Conservation (phyloP, 2,797 vertebrate genomes). For the Argentina silus region DNA sequence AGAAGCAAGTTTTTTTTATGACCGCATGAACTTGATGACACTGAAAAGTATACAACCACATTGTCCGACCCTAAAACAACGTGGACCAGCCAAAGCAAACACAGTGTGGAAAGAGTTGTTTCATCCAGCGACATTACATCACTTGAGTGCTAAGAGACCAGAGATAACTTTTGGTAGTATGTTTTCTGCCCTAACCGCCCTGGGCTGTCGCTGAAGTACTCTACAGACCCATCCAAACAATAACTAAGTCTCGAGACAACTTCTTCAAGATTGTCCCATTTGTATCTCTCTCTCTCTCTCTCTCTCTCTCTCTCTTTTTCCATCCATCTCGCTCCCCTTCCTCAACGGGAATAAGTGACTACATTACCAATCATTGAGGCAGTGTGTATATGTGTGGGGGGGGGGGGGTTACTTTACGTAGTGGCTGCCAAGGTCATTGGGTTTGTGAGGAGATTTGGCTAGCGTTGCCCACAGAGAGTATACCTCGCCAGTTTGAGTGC, state of each 20-base stretch:
- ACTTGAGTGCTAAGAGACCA: constrained; percentile 61
- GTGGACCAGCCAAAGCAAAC: constrained; percentile 1
- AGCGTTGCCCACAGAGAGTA: constrained; percentile 66
- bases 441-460: constrained; percentile 73
- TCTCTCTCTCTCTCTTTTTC: constrained; percentile 13
- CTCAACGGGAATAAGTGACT: constrained; percentile 70
- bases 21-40: constrained; percentile 1
- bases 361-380: constrained; percentile 64
- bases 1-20: constrained; percentile 30
- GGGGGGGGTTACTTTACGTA: constrained; percentile 18
- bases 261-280: constrained; percentile 66
- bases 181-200: constrained; percentile 57
- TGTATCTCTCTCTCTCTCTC: constrained; percentile 36
- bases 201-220: constrained; percentile 56
- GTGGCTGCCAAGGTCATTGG: constrained; percentile 68
- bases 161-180: constrained; percentile 52
- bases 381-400: constrained; percentile 21
- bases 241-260: constrained; percentile 57
- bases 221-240: constrained; percentile 64
- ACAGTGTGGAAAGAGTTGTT: constrained; percentile 42
- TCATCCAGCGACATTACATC: constrained; percentile 57
- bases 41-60: background rate
- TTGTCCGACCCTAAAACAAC: constrained; percentile 48
- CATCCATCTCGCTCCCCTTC: constrained; percentile 39
- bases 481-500: constrained; percentile 64